Evolutionary conservation across 2,797 vertebrate genomes (phyloP).

Genomic region (Petrocephalus schoutedeni): DNA sequence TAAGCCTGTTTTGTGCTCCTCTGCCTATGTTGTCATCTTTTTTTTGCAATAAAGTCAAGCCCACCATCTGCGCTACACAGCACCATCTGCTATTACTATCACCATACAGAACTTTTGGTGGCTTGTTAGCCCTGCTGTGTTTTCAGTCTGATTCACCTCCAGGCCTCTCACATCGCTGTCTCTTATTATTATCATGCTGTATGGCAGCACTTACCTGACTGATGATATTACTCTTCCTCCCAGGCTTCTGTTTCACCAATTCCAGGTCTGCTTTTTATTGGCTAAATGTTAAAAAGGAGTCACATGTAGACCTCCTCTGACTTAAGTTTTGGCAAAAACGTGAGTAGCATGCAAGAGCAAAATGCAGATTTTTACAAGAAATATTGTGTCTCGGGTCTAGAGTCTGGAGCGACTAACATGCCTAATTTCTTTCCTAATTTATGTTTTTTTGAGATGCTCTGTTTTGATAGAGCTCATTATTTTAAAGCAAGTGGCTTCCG

Average conservation of each 20-base stretch:
- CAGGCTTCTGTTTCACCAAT: background rate
- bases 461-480: slow-evolving; percentile 23
- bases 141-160: background rate
- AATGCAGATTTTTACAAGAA: background rate
- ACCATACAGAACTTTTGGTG: background rate
- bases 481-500: background rate
- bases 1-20: background rate
- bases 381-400: background rate
- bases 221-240: background rate
- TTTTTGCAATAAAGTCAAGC: background rate
- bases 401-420: background rate
- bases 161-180: background rate
- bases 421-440: background rate
- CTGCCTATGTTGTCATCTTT: background rate
- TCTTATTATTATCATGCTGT: slow-evolving; percentile 1
- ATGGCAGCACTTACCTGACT: background rate
- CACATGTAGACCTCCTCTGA: background rate
- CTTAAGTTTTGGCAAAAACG: background rate
- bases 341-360: background rate
- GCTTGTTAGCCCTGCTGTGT: background rate
- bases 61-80: background rate
- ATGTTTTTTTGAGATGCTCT: slow-evolving; percentile 5
- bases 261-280: background rate
- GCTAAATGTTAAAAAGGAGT: background rate
- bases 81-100: slow-evolving; percentile 4